Evolutionary conservation across 35 echinoderm and acorn worm genomes (phyloP), one percentile per base, ranked within the genome.

Genomic region (Ptychodera flava): DNA sequence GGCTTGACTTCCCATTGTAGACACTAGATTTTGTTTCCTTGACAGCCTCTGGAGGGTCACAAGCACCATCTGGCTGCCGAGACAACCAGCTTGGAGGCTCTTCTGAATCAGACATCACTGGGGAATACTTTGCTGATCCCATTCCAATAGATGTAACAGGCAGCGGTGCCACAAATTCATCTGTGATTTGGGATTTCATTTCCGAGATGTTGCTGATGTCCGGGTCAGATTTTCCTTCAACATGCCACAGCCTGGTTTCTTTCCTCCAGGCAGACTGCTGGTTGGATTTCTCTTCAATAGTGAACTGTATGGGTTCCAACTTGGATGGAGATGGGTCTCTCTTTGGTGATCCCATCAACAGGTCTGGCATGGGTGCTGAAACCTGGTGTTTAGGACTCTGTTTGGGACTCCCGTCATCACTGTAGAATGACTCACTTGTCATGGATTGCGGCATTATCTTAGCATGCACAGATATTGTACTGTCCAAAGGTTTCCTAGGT

Each of bases 1-100:
- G 34, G 78, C 77, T 87, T 30, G 86, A 32, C 77, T 87, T 78
- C 79, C 45, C 45, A 64, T 64, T 64, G 45, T 6, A 12, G 45
- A 64, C 45, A 64, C 6, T 64, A 12, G 45, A 64, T 22, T 64
- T 64, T 6, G 45, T 64, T 89, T 89, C 87, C 37, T 89, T 89
- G 15, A 37, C 64, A 79, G 81, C 87, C 16, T 89, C 87, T 16
- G 79, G 64, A n/a, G 80, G 79, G 81, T 80, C 87, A 34, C 86
- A 86, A 16, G 96, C 96, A 38, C 96, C 96, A 85, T 99, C 96
- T 53, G 96, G 96, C 79, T 90, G 87, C 29, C 93, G 76, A 82
- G 86, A 79, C 31, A 92, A 88, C 92, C 92, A 93, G 84, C 45
- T 64, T 64, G 45, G 45, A 64, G 45, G 45, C 28, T 83, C 82